Evolutionary conservation across 2,797 vertebrate genomes (phyloP).

Genomic region (Eremophila alpestris): DNA sequence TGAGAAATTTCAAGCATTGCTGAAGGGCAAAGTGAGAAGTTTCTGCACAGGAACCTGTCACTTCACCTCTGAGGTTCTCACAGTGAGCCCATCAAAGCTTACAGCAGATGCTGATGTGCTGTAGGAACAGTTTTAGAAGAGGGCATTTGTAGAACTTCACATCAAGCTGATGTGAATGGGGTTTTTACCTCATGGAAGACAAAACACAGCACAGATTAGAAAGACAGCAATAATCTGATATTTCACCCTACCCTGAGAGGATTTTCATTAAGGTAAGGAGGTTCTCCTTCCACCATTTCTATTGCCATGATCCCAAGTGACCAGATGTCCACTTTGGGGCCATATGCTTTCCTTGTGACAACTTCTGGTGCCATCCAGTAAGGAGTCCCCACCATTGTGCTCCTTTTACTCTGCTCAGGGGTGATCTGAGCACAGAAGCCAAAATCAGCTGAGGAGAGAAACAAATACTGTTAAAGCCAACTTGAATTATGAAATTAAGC

Average conservation of each 20-base stretch:
- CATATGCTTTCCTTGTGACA: slow-evolving; percentile 89
- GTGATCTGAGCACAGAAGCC: slow-evolving; percentile 93
- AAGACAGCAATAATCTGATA: neutral
- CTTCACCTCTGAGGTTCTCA: neutral
- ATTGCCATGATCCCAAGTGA: slow-evolving; percentile 92
- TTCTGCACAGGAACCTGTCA: neutral
- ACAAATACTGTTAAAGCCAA: slow-evolving; percentile 19
- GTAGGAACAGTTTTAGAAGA: neutral
- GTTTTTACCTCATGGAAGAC: neutral
- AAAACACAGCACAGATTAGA: neutral
- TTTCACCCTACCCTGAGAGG: slow-evolving; percentile 87
- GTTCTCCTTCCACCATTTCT: slow-evolving; percentile 93
- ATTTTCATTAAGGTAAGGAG: slow-evolving; percentile 91
- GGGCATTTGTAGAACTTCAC: neutral
- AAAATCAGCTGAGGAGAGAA: slow-evolving; percentile 84
- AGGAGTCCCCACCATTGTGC: slow-evolving; percentile 91
- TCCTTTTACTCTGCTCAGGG: slow-evolving; percentile 90
- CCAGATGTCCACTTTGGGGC: slow-evolving; percentile 92
- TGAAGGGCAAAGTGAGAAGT: neutral
- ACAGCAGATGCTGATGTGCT: neutral
- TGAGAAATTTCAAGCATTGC: neutral
- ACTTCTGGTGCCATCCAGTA: slow-evolving; percentile 94
- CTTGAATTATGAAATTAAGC: neutral
- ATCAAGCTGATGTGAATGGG: neutral
- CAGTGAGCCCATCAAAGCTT: neutral